Base-by-base conservation (phyloP, 1,140 invertebrate species). In the Meloidogyne chitwoodi region DNA sequence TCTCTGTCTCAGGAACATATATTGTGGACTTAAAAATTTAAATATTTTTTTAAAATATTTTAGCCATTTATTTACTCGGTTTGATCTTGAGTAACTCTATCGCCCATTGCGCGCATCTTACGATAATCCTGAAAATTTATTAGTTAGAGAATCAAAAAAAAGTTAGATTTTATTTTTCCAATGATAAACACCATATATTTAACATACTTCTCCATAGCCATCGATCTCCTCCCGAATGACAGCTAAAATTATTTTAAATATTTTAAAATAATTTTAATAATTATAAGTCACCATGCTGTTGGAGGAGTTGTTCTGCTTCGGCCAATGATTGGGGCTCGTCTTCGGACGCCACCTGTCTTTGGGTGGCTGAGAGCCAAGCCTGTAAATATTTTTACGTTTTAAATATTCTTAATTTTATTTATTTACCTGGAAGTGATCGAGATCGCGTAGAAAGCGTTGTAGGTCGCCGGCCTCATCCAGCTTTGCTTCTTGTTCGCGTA, bases 41-140 rank as follows among this genome's bases (percentile, higher is more conserved):
- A 19, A 48, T n/a, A n/a, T 11, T 65, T 26, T 0, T 56, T 5
- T 5, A 97, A 95, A 69, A 94, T 91, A 81, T 98, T 89, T 92
- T 98, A 98, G 94, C 98, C 97, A 89, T 98, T 98, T 88, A 99
- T 96, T 71, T 96, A 94, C 89, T 99, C 97, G 63, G 88, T 89
- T 80, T 91, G 90, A 78, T 88, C 94, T 74, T 92, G 92, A 68
- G 94, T 96, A 71, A 96, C 91, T 83, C 93, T 92, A 85, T 98
- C 94, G 68, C 97, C 97, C 88, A 98, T 99, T 83, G 97, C 95
- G 93, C 98, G 98, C 95, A 99, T 98, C 89, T 95, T 95, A 79
- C 92, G 74, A 29, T 88, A 80, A 56, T 78, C 77, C 38, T 56
- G n/a, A 56, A 8, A 16, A 16, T n/a, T 56, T 56, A 56, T 56